Conservation (phyloP, 2,888 invertebrate genomes). For the Ditylenchus weischeri region DNA sequence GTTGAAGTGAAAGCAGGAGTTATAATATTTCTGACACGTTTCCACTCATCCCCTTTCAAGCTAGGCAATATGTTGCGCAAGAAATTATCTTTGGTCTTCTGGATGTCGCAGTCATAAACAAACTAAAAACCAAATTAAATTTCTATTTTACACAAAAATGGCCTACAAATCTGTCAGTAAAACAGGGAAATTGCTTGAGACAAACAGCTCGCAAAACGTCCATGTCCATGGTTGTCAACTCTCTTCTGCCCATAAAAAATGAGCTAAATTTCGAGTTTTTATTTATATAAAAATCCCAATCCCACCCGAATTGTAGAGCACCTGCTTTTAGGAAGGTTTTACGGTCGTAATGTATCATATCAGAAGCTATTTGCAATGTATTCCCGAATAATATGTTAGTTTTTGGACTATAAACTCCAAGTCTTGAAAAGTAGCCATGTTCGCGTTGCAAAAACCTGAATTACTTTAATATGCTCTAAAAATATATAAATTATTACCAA, state of each 20-base stretch:
- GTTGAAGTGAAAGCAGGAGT: constrained; percentile 24
- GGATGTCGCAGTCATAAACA: constrained; percentile 1
- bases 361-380: background rate
- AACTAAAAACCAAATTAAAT: background rate
- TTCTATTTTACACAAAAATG: background rate
- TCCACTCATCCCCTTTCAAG: constrained; percentile 20
- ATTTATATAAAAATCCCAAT: background rate
- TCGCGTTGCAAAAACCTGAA: constrained; percentile 3
- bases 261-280: background rate
- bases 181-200: constrained; percentile 1
- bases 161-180: constrained; percentile 2
- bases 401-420: background rate
- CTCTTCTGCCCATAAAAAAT: constrained; percentile 1
- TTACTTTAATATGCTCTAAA: too few relatives aligned
- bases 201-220: background rate
- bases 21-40: constrained; percentile 19
- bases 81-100: constrained; percentile 1
- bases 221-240: constrained; percentile 4
- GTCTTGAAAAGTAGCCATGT: background rate
- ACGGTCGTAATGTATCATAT: background rate
- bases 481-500: too few relatives aligned
- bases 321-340: background rate
- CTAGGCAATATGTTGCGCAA: constrained; percentile 8
- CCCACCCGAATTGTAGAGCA: background rate
- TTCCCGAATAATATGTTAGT: background rate